Base-by-base conservation (phyloP, 1,140 invertebrate species). In the Drosophila orosa region DNA sequence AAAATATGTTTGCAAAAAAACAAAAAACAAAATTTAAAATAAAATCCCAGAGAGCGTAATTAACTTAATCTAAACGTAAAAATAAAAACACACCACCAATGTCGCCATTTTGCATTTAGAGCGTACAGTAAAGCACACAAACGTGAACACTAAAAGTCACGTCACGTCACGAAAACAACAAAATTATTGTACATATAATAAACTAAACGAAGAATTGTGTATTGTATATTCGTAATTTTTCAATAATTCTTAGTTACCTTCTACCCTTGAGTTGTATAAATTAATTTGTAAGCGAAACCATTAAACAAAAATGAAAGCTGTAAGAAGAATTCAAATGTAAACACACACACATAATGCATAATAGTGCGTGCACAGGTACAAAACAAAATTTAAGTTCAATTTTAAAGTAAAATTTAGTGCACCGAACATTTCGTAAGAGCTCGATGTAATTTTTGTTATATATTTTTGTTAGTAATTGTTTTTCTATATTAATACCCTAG, bases 61-160 rank as follows among this genome's bases (percentile, higher is more conserved):
- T 66, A 74, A 76, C 66, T 71, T 71, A 71, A 71, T 58, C 66
- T 71, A 71, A 78, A 81, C 40, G 29, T 87, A 80, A 48, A 48
- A 48, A 19, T 1, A 15, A 79, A 62, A 74, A 68, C 47, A 78
- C 65, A 80, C 68, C 80, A 80, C 65, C 79, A 60, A 90, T 90
- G 86, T 90, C 86, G 86, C 86, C 86, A 90, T 90, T 90, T 90
- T 90, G 86, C 86, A 90, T 90, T 90, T 90, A 90, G 68, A 85
- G 71, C 81, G 86, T 86, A 80, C 65, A 79, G 61, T 55, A 73
- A 74, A 78, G 39, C 58, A 78, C 63, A 72, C 54, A 35, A 52
- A 15, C 65, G 58, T 61, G 31, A 45, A 68, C 65, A 5, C 1
- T n/a, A 15, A 37, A 17, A n/a, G 17, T 47, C 25, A 29, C 17